These are phyloP conservation scores for Apodemia zela DNA, from an alignment of 2,888 invertebrate genomes.

Conservation along the genomic window DNA sequence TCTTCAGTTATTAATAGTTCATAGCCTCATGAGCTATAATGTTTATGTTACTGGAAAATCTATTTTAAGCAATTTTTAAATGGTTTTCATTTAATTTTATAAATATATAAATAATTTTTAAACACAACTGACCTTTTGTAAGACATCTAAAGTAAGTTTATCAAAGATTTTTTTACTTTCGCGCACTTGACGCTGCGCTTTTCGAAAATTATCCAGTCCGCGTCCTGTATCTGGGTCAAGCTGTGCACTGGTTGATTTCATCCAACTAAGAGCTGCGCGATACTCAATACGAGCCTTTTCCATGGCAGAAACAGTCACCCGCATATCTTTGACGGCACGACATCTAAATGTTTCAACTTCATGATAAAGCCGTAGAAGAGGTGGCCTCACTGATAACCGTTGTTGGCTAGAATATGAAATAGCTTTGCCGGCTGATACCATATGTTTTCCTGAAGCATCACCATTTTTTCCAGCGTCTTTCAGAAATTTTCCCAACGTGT, in stretches of 20 bases:
- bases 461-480: constrained; percentile 95
- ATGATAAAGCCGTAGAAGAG: constrained; percentile 93
- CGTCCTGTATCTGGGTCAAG: constrained; percentile 98
- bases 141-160: constrained; percentile 94
- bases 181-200: constrained; percentile 90
- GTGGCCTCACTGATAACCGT: constrained; percentile 91
- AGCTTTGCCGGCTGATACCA: constrained; percentile 87
- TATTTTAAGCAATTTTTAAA: too few species aligned
- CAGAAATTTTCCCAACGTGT: constrained; percentile 94
- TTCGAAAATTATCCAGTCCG: constrained; percentile 96
- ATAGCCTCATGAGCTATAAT: too few species aligned
- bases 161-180: constrained; percentile 94
- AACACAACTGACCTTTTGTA: constrained; percentile 87
- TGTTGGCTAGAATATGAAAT: constrained; percentile 95
- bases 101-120: background rate
- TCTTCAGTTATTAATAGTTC: too few species aligned
- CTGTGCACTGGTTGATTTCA: constrained; percentile 97
- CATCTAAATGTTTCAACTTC: constrained; percentile 98
- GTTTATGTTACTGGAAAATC: too few species aligned
- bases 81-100: too few species aligned
- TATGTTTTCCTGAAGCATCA: constrained; percentile 86
- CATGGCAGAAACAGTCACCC: constrained; percentile 94
- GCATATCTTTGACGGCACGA: constrained; percentile 96
- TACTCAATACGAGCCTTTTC: constrained; percentile 98
- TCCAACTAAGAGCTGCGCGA: constrained; percentile 97